These are phyloP conservation scores for Druceiella hillmani DNA, from an alignment of 2,888 invertebrate species.

Conservation along the genomic window DNA sequence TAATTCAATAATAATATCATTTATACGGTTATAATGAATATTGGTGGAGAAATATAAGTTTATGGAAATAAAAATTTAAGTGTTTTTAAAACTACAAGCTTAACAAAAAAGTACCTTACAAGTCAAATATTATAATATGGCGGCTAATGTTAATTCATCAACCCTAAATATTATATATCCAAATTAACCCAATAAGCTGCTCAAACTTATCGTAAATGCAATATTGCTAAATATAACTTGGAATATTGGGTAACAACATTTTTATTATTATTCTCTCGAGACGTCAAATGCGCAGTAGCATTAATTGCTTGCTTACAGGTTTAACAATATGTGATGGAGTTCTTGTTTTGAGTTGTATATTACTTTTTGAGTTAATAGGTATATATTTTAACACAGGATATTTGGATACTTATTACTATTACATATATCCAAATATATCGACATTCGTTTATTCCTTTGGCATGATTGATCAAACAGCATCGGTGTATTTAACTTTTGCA, in stretches of 20 bases:
- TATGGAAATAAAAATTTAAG: no score
- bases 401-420: conserved; percentile 71
- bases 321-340: conserved; percentile 91
- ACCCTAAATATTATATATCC: no score
- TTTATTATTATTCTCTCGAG: conserved; percentile 87
- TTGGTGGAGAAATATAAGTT: no score
- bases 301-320: conserved; percentile 90
- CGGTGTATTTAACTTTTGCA: conserved; percentile 85
- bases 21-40: no score
- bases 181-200: no score
- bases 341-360: conserved; percentile 78
- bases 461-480: conserved; percentile 85
- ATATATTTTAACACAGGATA: conserved; percentile 77
- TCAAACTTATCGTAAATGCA: no score
- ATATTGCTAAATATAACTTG: no score
- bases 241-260: conserved; percentile 84
- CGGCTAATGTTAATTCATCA: no score
- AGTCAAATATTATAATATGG: no score
- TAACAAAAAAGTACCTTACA: no score
- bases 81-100: no score
- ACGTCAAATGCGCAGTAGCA: conserved; percentile 93
- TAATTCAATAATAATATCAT: no score
- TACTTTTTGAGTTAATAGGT: conserved; percentile 82
- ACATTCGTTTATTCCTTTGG: conserved; percentile 78
- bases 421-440: conserved; percentile 75